Conservation (phyloP, 2,888 invertebrate genomes). For the Xestia ashworthii region DNA sequence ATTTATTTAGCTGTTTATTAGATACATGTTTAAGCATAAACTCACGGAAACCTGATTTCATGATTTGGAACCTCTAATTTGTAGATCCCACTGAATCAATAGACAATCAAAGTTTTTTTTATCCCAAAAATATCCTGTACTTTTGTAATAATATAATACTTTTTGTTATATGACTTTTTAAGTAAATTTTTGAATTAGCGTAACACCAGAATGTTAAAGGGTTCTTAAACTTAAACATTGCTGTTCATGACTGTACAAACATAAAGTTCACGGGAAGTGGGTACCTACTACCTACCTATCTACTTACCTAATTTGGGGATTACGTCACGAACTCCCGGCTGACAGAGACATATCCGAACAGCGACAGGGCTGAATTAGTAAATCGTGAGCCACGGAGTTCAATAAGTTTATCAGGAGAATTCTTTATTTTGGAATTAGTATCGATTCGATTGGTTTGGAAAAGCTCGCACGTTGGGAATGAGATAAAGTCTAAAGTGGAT, state of each 20-base stretch:
- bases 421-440: background rate
- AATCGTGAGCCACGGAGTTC: constrained; percentile 2
- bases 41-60: too few relatives aligned
- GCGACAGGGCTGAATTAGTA: constrained; percentile 21
- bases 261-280: background rate
- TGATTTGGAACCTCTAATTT: too few relatives aligned
- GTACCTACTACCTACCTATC: background rate
- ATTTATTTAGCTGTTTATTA: too few relatives aligned
- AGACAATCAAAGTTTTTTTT: too few relatives aligned
- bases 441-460: background rate
- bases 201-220: too few relatives aligned
- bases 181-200: too few relatives aligned
- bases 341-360: constrained; percentile 33
- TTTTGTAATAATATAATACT: too few relatives aligned
- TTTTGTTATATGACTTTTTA: too few relatives aligned
- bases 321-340: constrained; percentile 27
- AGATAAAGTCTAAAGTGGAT: background rate
- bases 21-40: too few relatives aligned
- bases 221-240: too few relatives aligned
- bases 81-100: too few relatives aligned
- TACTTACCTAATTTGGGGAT: constrained; percentile 26
- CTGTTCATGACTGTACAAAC: constrained; percentile 13
- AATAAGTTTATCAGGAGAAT: background rate
- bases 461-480: background rate
- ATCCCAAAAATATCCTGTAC: too few relatives aligned